Base-by-base conservation (phyloP, 2,113 vertebrate species). In the Tachycineta bicolor region DNA sequence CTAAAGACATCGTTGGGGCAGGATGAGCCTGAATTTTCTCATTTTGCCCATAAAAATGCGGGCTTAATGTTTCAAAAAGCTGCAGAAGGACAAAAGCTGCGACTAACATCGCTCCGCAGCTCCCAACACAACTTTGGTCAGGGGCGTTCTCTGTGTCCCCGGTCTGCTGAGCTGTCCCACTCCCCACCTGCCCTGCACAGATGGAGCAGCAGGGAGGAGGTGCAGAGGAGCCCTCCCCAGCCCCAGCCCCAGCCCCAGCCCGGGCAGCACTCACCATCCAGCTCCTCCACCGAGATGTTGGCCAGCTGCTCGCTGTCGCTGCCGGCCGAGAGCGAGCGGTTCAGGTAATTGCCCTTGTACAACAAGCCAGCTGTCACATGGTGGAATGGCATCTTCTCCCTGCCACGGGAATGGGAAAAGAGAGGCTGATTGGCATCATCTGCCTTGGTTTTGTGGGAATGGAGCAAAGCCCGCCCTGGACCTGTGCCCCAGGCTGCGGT, bases 351-450 rank as follows among this genome's bases (percentile, higher is more conserved):
- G 96, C 99, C 99, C 93, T 99, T 99, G 98, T 99, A 99, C 97
- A 99, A 98, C 97, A 99, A 98, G 90, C 99, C 99, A 79, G 99
- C 99, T 83, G 99, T 99, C 97, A 99, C 99, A 96, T 99, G 99
- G 95, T 99, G 99, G 98, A 99, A 99, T 97, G 99, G 99, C 99
- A 99, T 99, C 98, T 99, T 99, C 97, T 99, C 99, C 98, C 99
- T 99, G 39, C 43, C 46, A 50, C 28, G 12, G 14, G 37, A 37
- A 88, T 10, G 28, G 33, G 33, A 56, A 52, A 19, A 91, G 59
- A 92, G 60, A 49, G 23, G 43, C 11, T 49, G 6, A 17, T 19
- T 65, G 59, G 33, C 6, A 3, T 80, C 4, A 8, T 26, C 31
- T 53, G 31, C 14, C 58, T 65, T 13, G n/a, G 59, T 28, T 52